Percentiles rank a stretch among this genome's conserved stretches.
These are phyloP conservation scores for Hirudinaria manillensis DNA, from an alignment of 2,888 invertebrate species.

Conservation along the genomic window DNA sequence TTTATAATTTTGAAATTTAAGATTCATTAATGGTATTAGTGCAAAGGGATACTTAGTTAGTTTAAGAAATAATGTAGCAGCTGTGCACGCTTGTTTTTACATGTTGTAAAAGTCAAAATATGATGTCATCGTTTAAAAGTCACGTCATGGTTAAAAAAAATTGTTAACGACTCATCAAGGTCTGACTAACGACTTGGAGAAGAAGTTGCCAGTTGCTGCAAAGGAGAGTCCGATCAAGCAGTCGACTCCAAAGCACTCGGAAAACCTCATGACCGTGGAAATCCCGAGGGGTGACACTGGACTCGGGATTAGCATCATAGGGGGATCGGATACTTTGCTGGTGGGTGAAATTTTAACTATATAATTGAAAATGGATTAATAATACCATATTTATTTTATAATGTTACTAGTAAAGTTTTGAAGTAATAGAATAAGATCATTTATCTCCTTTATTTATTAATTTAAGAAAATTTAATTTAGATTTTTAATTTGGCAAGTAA, in stretches of 20 bases:
- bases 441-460: neutral
- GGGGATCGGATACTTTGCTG: conserved; percentile 80
- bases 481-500: neutral
- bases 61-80: too few species aligned
- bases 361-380: too few species aligned
- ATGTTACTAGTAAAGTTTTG: too few species aligned
- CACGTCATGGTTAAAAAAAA: too few species aligned
- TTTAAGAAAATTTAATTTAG: neutral
- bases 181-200: conserved; percentile 1
- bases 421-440: conserved; percentile 12
- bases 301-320: conserved; percentile 80
- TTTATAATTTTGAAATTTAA: too few species aligned
- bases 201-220: neutral
- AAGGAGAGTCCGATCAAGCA: neutral
- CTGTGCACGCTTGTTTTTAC: too few species aligned
- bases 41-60: too few species aligned
- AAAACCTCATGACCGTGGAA: conserved; percentile 64
- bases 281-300: conserved; percentile 78
- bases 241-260: conserved; percentile 60
- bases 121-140: too few species aligned
- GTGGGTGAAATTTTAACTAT: conserved; percentile 48
- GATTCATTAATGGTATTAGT: too few species aligned
- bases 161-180: neutral
- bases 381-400: too few species aligned
- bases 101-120: too few species aligned